Conservation (phyloP, 2,797 vertebrate genomes). For the Agapornis canus region DNA sequence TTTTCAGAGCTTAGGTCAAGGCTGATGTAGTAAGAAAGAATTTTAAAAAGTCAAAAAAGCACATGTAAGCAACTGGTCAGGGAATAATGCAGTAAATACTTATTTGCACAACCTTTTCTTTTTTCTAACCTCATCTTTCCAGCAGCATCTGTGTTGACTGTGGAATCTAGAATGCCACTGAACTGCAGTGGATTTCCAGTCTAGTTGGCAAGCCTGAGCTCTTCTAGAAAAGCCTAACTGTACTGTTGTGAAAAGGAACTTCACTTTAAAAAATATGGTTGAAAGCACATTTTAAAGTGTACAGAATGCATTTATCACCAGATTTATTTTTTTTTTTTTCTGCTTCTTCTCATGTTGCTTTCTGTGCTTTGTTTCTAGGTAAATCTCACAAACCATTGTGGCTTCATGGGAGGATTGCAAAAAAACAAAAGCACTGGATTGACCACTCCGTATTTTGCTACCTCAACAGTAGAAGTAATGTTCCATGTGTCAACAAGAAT, state of each 20-base stretch:
- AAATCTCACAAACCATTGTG: slow-evolving; percentile 94
- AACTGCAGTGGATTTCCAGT: not conserved
- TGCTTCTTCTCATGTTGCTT: not conserved
- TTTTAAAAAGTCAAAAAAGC: not conserved
- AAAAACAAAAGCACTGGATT: slow-evolving; percentile 95
- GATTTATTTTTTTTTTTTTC: not conserved
- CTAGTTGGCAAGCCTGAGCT: slow-evolving; percentile 10
- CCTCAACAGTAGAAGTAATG: slow-evolving; percentile 96
- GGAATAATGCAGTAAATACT: not conserved
- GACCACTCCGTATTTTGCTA: slow-evolving; percentile 95
- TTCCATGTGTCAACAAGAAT: slow-evolving; percentile 98
- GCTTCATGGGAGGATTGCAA: slow-evolving; percentile 97
- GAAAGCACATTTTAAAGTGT: not conserved
- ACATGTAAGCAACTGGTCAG: not conserved
- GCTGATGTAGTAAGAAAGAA: not conserved
- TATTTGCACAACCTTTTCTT: not conserved
- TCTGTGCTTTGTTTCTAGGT: slow-evolving; percentile 79
- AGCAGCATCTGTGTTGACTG: not conserved
- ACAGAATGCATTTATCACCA: not conserved
- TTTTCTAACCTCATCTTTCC: not conserved
- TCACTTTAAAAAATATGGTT: not conserved
- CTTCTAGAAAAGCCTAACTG: not conserved
- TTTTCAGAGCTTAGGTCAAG: not conserved
- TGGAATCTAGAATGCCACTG: not conserved
- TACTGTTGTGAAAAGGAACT: not conserved